Evolutionary conservation across 1,140 invertebrate genomes (phyloP), one percentile per base, ranked within the genome.

Genomic region (Homalodisca vitripennis): DNA sequence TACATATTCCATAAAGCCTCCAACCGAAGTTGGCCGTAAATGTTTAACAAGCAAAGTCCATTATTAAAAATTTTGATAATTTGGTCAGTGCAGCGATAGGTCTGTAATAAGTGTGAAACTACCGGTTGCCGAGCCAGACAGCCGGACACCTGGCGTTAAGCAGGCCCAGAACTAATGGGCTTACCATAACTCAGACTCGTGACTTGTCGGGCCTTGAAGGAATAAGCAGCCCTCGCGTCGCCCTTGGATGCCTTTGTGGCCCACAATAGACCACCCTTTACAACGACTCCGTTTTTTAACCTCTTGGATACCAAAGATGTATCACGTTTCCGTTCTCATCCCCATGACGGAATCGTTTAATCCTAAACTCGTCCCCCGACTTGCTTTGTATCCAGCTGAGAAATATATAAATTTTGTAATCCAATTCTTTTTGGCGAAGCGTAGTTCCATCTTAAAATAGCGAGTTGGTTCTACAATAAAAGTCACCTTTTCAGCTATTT

Each of bases 271-370:
- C 55, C 55, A 60, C 55, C 55, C 55, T 60, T 60, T 30, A 60
- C 24, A 30, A 2, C 24, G 55, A 27, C 55, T 27, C 48, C 22
- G 55, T 30, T 60, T 60, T 60, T 60, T 60, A 27, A 60, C 55
- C 55, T 26, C 55, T 24, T 6, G n/a, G 55, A 27, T 24, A 60
- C 55, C 27, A 22, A 6, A 24, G 55, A 29, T 26, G 55, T 60
- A 22, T 60, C 55, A 60, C 55, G 55, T 60, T 60, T 60, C 55
- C 55, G 55, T 60, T 12, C 14, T 30, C 55, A 60, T 13, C 10
- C 55, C 29, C 55, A 26, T 60, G 24, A 60, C 55, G 55, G 29
- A 60, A 60, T 60, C n/a, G 27, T 24, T 60, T 60, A 60, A 60
- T 60, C 55, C 27, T 27, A 30, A 30, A n/a, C 55, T 24, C 26